Conservation (phyloP, 1,140 invertebrate genomes). For the Drosophila prosaltans region DNA sequence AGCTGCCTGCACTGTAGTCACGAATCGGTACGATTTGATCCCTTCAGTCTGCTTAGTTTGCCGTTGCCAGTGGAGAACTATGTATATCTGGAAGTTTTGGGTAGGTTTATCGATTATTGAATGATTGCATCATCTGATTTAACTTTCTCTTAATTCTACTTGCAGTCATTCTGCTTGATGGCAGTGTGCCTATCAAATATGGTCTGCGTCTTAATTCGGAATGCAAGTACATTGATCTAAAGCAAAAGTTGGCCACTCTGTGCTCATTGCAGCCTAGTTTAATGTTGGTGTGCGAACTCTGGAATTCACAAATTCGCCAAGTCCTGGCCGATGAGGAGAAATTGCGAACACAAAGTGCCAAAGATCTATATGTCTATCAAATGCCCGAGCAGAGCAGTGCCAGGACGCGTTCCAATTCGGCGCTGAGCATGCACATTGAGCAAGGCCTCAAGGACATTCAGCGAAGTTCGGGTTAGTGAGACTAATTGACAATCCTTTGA, state of each 20-base stretch:
- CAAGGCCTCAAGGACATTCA: constrained; percentile 82
- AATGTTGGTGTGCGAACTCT: constrained; percentile 88
- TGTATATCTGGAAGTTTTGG: constrained; percentile 89
- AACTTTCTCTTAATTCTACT: neutral
- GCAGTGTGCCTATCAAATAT: constrained; percentile 91
- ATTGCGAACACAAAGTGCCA: constrained; percentile 74
- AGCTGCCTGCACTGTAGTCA: constrained; percentile 91
- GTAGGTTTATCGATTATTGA: constrained; percentile 82
- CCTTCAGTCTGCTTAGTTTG: constrained; percentile 93
- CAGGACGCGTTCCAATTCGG: constrained; percentile 68
- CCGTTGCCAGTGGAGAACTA: constrained; percentile 92
- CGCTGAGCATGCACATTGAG: constrained; percentile 76
- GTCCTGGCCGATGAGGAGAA: constrained; percentile 83
- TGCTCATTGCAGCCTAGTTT: constrained; percentile 86
- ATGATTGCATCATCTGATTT: neutral
- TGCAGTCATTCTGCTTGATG: constrained; percentile 89
- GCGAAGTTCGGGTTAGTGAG: constrained; percentile 66
- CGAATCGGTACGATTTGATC: constrained; percentile 93
- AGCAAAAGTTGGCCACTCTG: constrained; percentile 87
- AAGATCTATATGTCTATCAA: constrained; percentile 82
- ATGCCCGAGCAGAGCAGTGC: constrained; percentile 71
- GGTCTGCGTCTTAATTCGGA: constrained; percentile 91
- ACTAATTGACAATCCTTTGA: neutral
- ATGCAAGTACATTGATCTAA: constrained; percentile 89
- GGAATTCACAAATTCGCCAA: constrained; percentile 87